Percentiles rank a stretch among this genome's conserved stretches.
Evolutionary conservation across 2,888 invertebrate genomes (phyloP).

Genomic region (Molanna angustata): DNA sequence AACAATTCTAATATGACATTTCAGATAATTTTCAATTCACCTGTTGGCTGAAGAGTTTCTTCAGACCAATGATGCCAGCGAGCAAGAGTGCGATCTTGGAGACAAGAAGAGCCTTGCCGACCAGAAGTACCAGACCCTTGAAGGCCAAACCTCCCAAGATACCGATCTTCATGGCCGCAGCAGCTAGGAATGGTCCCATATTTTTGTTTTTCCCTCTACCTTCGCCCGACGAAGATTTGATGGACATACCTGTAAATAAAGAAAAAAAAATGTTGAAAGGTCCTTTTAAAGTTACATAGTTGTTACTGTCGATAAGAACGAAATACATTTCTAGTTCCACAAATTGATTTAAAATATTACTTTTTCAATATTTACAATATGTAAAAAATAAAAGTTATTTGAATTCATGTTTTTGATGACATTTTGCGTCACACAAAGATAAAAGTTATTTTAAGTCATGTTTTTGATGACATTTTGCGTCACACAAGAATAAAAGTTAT

Average conservation of each 20-base stretch:
- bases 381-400: no score
- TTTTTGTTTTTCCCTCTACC: conserved; percentile 74
- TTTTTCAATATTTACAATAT: no score
- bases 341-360: no score
- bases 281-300: no score
- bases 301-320: no score
- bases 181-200: conserved; percentile 69
- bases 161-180: conserved; percentile 77
- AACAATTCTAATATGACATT: neutral
- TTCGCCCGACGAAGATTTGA: conserved; percentile 61
- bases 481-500: no score
- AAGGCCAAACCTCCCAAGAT: conserved; percentile 76
- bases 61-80: conserved; percentile 77
- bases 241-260: conserved; percentile 63
- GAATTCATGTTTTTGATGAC: no score
- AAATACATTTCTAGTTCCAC: no score
- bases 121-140: conserved; percentile 75
- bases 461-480: no score
- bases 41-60: conserved; percentile 75
- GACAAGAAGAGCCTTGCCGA: conserved; percentile 81
- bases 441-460: no score
- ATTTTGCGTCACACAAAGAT: no score
- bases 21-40: conserved; percentile 34
- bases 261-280: no score
- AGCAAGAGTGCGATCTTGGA: conserved; percentile 81